phyloP scores from a whole-genome alignment of 2,888 invertebrate genomes.

The Oscheius sp. region DNA sequence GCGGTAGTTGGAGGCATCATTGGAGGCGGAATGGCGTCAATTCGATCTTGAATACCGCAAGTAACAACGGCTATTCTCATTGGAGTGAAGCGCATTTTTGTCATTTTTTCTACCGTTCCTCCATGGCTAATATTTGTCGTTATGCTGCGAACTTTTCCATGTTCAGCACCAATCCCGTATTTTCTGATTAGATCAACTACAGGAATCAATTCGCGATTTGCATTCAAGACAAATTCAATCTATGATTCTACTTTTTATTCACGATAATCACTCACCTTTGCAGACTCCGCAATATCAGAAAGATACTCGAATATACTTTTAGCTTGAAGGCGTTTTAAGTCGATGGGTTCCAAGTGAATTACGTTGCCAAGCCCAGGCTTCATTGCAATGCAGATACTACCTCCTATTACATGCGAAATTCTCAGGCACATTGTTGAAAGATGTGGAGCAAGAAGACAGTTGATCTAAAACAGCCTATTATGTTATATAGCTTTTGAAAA shows the following conservation, averaged over 20 bases:
- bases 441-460: constrained; percentile 38
- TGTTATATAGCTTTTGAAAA: not conserved
- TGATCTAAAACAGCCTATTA: constrained; percentile 27
- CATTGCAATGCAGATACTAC: constrained; percentile 45
- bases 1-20: constrained; percentile 1
- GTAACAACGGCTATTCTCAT: constrained; percentile 66
- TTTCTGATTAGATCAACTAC: constrained; percentile 12
- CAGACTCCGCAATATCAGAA: constrained; percentile 64
- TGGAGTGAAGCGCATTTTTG: constrained; percentile 58
- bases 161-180: constrained; percentile 22
- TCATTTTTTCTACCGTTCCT: constrained; percentile 41
- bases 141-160: constrained; percentile 22
- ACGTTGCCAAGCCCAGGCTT: constrained; percentile 36
- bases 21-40: constrained; percentile 6
- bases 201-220: constrained; percentile 3
- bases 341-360: constrained; percentile 67
- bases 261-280: constrained; percentile 48
- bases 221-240: constrained; percentile 29
- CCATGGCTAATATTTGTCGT: constrained; percentile 48
- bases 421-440: constrained; percentile 34
- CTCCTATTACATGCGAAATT: constrained; percentile 29
- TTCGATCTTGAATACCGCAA: not conserved
- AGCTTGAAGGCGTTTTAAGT: constrained; percentile 66
- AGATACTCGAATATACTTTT: constrained; percentile 67
- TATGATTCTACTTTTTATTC: not conserved